Evolutionary conservation across 2,113 vertebrate species (phyloP).

Genomic region (Neopipo cinnamomea): DNA sequence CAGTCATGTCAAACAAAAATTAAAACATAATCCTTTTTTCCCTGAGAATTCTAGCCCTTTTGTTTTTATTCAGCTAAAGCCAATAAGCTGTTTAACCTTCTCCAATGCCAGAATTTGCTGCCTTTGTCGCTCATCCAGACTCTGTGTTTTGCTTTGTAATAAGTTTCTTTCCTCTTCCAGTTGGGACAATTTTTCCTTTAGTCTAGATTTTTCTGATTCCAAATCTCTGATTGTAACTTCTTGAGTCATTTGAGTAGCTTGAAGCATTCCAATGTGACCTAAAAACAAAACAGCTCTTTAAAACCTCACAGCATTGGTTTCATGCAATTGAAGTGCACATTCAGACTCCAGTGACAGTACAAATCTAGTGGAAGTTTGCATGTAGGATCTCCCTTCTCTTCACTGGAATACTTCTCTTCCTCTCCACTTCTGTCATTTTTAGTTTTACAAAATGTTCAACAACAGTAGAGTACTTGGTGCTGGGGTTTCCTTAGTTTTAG

Average conservation of each 20-base stretch:
- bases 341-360: neutral
- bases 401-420: neutral
- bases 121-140: constrained; percentile 88
- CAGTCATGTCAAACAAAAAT: neutral
- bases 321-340: neutral
- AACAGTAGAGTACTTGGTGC: neutral
- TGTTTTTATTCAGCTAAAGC: neutral
- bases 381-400: neutral
- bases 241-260: constrained; percentile 97
- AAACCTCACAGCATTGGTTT: neutral
- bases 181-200: constrained; percentile 89
- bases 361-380: neutral
- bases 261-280: constrained; percentile 98
- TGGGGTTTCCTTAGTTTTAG: neutral
- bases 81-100: constrained; percentile 77
- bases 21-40: neutral
- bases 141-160: constrained; percentile 87
- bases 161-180: constrained; percentile 92
- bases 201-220: constrained; percentile 92
- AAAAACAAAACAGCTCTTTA: constrained; percentile 36
- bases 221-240: constrained; percentile 96
- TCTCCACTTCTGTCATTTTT: neutral
- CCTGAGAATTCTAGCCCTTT: neutral
- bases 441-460: neutral
- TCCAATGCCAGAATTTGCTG: constrained; percentile 90